phyloP scores from a whole-genome alignment of 2,113 vertebrate genomes.

The Trichechus manatus region DNA sequence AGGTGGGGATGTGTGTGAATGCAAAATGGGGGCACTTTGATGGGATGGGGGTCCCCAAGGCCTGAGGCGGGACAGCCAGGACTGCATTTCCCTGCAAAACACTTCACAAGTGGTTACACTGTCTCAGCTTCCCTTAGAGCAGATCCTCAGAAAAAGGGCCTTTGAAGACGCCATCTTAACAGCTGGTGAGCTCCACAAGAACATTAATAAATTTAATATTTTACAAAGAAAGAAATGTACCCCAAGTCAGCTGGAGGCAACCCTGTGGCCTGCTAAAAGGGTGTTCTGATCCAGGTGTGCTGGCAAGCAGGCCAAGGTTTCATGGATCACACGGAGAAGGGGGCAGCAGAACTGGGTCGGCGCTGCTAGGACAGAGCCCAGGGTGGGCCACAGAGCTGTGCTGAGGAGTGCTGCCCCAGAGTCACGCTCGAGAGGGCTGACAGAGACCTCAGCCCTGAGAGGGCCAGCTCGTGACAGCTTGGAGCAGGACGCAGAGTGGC shows the following conservation, averaged over 20 bases:
- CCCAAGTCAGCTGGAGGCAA: background rate
- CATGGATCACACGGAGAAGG: background rate
- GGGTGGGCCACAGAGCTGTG: background rate
- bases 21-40: background rate
- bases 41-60: background rate
- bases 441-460: accelerated
- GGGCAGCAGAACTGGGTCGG: accelerated
- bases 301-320: background rate
- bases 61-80: background rate
- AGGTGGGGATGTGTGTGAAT: accelerated
- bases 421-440: background rate
- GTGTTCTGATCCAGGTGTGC: background rate
- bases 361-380: background rate
- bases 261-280: accelerated
- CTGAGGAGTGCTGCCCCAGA: background rate
- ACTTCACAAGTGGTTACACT: background rate
- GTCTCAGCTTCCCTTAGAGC: background rate
- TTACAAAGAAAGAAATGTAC: background rate
- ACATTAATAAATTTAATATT: background rate
- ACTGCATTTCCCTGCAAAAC: background rate
- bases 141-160: background rate
- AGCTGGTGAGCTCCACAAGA: background rate
- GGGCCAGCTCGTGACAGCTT: background rate
- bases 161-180: background rate
- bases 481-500: background rate